Percentiles rank a stretch among this genome's conserved stretches.
These are phyloP conservation scores for Antennarius maculatus DNA, from an alignment of 2,797 vertebrate species.

Conservation along the genomic window DNA sequence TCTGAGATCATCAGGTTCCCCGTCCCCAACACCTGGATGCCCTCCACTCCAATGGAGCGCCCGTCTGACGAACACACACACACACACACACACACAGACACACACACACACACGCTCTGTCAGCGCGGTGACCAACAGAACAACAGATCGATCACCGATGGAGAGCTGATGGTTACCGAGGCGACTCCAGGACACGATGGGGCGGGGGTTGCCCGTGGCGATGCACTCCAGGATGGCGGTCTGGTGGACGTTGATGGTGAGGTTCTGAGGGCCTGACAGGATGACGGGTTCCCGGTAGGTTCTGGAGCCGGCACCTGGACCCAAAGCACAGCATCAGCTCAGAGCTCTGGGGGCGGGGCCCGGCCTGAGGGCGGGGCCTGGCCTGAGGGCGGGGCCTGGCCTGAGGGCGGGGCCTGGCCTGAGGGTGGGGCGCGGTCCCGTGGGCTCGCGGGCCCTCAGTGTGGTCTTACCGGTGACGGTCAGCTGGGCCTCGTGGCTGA, in stretches of 20 bases:
- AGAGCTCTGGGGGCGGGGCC: too few relatives aligned
- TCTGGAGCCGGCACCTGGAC: conserved; percentile 56
- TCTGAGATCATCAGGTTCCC: conserved; percentile 87
- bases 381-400: too few relatives aligned
- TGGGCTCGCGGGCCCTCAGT: too few relatives aligned
- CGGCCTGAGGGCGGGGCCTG: neutral
- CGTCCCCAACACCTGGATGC: conserved; percentile 84
- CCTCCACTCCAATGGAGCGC: conserved; percentile 82
- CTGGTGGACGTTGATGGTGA: conserved; percentile 81
- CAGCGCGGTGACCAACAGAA: too few relatives aligned
- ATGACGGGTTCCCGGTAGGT: conserved; percentile 83
- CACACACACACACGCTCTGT: too few relatives aligned
- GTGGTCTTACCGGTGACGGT: conserved; percentile 71
- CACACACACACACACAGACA: too few relatives aligned
- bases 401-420: neutral
- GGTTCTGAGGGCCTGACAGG: conserved; percentile 84
- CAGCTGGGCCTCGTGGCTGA: conserved; percentile 79
- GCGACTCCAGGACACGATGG: conserved; percentile 84
- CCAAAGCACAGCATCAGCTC: too few relatives aligned
- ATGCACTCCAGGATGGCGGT: conserved; percentile 82
- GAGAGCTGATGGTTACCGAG: conserved; percentile 68
- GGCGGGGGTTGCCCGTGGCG: conserved; percentile 80
- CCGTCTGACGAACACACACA: conserved; percentile 68
- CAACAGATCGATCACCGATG: neutral
- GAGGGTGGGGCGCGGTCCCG: too few relatives aligned